phyloP scores from a whole-genome alignment of 2,113 vertebrate genomes.

The Seriola dumerili region DNA sequence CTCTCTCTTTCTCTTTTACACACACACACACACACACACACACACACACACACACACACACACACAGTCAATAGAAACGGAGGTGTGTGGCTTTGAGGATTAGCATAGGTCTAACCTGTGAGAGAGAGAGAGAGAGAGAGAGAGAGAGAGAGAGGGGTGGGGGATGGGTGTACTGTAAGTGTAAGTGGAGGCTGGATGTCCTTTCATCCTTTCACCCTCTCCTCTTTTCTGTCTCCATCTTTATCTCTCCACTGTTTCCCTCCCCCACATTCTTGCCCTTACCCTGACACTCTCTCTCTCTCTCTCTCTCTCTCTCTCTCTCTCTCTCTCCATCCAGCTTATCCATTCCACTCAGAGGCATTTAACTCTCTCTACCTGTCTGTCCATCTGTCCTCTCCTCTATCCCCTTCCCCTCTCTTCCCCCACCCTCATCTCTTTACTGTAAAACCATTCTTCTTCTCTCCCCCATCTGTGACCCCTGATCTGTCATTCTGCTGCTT shows the following conservation, averaged over 20 bases:
- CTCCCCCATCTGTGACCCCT: conserved; percentile 14
- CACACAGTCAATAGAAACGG: not conserved
- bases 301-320: not conserved
- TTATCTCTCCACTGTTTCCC: not conserved
- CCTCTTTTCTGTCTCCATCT: not conserved
- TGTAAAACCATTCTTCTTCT: not conserved
- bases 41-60: conserved; percentile 1
- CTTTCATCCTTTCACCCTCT: conserved; percentile 52
- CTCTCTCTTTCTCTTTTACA: not conserved
- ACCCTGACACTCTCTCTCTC: not conserved
- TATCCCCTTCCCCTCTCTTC: not conserved
- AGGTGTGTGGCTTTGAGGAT: conserved; percentile 71
- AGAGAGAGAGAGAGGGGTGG: conserved; percentile 34
- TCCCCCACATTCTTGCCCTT: not conserved
- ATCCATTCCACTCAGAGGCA: conserved; percentile 23
- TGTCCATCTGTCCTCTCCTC: conserved; percentile 40
- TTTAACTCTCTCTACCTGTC: conserved; percentile 27
- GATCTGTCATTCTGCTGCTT: conserved; percentile 11
- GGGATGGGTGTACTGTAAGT: conserved; percentile 52
- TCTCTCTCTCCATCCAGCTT: conserved; percentile 4
- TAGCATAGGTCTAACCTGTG: conserved; percentile 62
- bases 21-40: not conserved
- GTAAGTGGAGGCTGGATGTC: conserved; percentile 28
- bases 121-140: conserved; percentile 20
- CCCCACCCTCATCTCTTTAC: not conserved